Conservation (phyloP, 1,140 invertebrate genomes). For the Scaptomyza hsui region DNA sequence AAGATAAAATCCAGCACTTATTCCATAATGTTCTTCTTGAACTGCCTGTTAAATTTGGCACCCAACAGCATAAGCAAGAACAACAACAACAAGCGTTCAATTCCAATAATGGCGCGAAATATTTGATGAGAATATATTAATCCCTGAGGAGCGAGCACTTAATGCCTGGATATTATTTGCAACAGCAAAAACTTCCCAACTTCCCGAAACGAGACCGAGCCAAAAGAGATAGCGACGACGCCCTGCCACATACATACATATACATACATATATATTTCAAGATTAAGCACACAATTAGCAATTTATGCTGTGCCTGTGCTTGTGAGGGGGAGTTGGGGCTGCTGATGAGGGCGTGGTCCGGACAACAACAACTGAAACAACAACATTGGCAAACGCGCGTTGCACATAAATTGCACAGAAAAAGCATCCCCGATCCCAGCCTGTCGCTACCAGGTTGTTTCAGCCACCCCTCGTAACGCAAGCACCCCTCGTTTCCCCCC, state of each 20-base stretch:
- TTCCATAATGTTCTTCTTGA: not conserved
- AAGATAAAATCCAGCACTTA: not conserved
- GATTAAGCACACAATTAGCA: constrained; percentile 82
- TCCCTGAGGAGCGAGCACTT: constrained; percentile 54
- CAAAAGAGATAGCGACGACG: constrained; percentile 35
- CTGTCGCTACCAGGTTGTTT: constrained; percentile 38
- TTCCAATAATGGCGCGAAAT: constrained; percentile 82
- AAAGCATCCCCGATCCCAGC: constrained; percentile 56
- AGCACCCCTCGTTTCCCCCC: not conserved
- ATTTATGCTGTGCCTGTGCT: constrained; percentile 49
- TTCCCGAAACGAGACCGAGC: constrained; percentile 26
- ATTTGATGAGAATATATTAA: constrained; percentile 83
- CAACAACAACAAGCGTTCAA: constrained; percentile 39
- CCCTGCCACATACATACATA: constrained; percentile 71
- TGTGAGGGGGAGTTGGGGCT: constrained; percentile 6
- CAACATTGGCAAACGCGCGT: constrained; percentile 71
- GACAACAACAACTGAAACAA: constrained; percentile 44
- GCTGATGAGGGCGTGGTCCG: constrained; percentile 54
- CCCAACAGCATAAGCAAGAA: constrained; percentile 3
- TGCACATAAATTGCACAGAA: constrained; percentile 79
- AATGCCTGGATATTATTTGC: constrained; percentile 58
- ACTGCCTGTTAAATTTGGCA: constrained; percentile 20
- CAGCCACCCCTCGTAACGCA: constrained; percentile 31
- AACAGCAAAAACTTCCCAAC: constrained; percentile 49
- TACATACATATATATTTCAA: constrained; percentile 69